Base-by-base conservation (phyloP, 2,113 vertebrate species). In the Takifugu flavidus region DNA sequence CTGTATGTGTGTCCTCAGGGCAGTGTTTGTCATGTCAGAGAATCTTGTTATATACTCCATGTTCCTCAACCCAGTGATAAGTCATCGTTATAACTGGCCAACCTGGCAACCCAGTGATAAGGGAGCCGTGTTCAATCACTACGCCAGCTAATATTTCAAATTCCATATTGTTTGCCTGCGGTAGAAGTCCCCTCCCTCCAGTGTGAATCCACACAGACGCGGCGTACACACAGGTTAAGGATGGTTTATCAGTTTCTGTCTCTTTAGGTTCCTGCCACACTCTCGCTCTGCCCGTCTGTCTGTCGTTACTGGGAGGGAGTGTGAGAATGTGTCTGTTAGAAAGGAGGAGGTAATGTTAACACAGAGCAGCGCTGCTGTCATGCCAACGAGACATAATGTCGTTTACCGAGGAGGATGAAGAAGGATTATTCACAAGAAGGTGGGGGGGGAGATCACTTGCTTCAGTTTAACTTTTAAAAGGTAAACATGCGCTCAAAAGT, bases 51-150 rank as follows among this genome's bases (percentile, higher is more conserved):
- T 90, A 89, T 90, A 89, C 88, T 85, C 78, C 65, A 82, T 80
- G 87, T 87, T 88, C 83, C 83, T 83, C 83, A 80, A 80, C 72
- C 65, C 65, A 79, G 84, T 78, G 86, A 91, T 92, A 92, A 89
- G 85, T 92, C 91, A 91, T 92, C 87, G 87, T 91, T 92, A 90
- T 87, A 75, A 86, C 86, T 75, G 72, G 78, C 79, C 85, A 87
- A 88, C 88, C 90, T 91, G 91, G 90, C 89, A 91, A 90, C 85
- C 77, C 72, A 78, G 87, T 92, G 91, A 92, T 92, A 90, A 91
- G 89, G 84, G 84, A 88, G 80, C 83, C 85, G 87, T 88, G 88
- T 89, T 92, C 90, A 90, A 90, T 92, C 91, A 92, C 86, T 59
- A 74, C 67, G 61, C 77, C 53, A 54, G 87, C 89, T 90, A 91